phyloP scores from a whole-genome alignment of 2,797 vertebrate genomes.

The Scyliorhinus canicula region DNA sequence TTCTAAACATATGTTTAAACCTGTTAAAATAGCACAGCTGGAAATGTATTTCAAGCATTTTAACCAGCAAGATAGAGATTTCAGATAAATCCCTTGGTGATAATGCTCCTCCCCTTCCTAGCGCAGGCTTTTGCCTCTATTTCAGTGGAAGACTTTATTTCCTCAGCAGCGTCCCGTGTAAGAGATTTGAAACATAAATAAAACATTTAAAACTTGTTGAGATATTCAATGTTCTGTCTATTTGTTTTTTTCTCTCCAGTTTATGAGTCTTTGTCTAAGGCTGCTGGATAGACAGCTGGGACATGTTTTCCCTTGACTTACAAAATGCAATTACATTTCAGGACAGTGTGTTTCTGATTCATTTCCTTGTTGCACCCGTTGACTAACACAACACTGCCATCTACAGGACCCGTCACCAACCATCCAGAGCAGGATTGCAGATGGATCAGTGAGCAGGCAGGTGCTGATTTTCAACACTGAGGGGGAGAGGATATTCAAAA shows the following conservation, averaged over 20 bases:
- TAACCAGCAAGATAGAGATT: neutral
- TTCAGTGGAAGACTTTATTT: neutral
- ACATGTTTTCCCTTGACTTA: slow-evolving; percentile 30
- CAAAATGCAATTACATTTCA: slow-evolving; percentile 34
- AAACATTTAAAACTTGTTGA: slow-evolving; percentile 22
- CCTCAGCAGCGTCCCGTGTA: neutral
- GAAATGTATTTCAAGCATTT: neutral
- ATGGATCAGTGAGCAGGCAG: neutral
- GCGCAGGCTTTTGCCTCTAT: neutral
- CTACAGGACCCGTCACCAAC: neutral
- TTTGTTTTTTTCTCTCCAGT: slow-evolving; percentile 30
- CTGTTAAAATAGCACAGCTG: neutral
- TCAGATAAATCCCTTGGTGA: neutral
- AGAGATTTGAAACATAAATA: slow-evolving; percentile 8
- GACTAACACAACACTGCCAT: slow-evolving; percentile 16
- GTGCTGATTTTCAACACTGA: neutral
- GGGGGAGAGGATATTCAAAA: neutral
- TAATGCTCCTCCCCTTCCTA: neutral
- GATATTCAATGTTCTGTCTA: slow-evolving; percentile 13
- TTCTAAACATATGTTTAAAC: neutral
- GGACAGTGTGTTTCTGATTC: neutral
- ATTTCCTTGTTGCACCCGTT: neutral
- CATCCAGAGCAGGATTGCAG: neutral
- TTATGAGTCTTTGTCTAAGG: slow-evolving; percentile 24
- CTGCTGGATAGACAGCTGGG: slow-evolving; percentile 16